A percentile compares a stretch with the other conserved stretches of the same genome.
phyloP scores from a whole-genome alignment of 2,113 vertebrate species.

The Bos taurus region DNA sequence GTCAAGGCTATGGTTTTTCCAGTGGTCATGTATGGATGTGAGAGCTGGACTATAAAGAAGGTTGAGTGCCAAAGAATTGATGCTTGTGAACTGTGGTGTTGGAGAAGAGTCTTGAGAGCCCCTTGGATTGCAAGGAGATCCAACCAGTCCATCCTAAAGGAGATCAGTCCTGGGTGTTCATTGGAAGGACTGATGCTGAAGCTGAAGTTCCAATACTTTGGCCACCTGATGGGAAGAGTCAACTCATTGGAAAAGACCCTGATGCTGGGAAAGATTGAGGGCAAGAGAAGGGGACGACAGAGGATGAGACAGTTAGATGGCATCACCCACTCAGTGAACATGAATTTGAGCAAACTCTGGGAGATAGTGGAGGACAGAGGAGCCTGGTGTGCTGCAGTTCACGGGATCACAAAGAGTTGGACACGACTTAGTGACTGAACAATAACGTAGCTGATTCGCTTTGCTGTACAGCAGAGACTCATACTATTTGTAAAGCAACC shows the following conservation, averaged over 20 bases:
- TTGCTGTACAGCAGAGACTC: neutral
- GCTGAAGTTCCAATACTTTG: neutral
- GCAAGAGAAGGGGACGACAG: neutral
- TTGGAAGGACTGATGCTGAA: neutral
- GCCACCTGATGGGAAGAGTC: neutral
- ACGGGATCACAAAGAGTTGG: rapidly evolving
- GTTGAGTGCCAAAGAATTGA: rapidly evolving
- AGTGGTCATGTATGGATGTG: neutral
- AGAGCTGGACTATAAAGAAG: neutral
- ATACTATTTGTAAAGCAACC: rapidly evolving
- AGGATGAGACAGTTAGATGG: neutral
- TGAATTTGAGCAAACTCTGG: neutral
- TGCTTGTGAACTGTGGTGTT: neutral
- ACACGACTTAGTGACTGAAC: rapidly evolving
- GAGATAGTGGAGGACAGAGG: neutral
- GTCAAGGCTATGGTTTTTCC: neutral
- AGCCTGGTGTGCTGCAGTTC: neutral
- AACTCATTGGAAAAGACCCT: neutral
- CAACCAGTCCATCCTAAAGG: neutral
- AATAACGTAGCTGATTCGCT: rapidly evolving
- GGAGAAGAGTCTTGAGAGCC: neutral
- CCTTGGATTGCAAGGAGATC: neutral
- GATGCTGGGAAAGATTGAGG: neutral
- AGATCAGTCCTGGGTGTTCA: neutral
- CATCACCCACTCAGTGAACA: neutral